Conservation (phyloP, 2,888 invertebrate species). For the Lasioglossum vierecki region DNA sequence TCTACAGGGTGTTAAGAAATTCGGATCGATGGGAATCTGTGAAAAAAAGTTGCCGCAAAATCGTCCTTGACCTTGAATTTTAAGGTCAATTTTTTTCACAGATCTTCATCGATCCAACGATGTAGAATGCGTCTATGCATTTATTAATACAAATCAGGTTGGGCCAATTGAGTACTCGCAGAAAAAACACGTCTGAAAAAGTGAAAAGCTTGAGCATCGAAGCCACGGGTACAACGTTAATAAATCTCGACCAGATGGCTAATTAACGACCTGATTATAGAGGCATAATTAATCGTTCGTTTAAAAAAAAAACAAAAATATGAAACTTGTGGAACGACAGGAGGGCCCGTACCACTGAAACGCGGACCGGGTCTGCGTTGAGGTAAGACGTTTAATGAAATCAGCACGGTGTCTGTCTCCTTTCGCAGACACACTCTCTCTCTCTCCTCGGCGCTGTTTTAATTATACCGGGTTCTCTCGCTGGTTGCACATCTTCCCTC, state of each 20-base stretch:
- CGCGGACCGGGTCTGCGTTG: slow-evolving; percentile 63
- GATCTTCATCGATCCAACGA: no score
- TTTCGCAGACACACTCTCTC: slow-evolving; percentile 64
- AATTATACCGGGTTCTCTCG: slow-evolving; percentile 73
- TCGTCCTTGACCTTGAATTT: no score
- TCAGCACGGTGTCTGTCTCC: slow-evolving; percentile 74
- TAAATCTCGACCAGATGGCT: background rate
- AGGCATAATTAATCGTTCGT: background rate
- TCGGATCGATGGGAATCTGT: no score
- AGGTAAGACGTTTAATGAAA: slow-evolving; percentile 75
- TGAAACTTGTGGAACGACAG: background rate
- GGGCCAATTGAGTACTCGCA: no score
- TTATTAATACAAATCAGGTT: background rate
- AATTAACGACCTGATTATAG: background rate
- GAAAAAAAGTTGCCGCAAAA: no score
- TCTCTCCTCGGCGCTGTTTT: slow-evolving; percentile 71
- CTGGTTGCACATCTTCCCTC: slow-evolving; percentile 67
- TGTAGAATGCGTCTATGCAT: no score
- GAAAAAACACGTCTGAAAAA: background rate
- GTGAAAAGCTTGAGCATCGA: background rate
- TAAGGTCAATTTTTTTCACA: no score
- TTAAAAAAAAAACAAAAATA: background rate
- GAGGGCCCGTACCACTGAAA: slow-evolving; percentile 57
- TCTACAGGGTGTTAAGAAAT: no score
- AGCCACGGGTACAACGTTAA: background rate